A percentile compares a stretch with the other conserved stretches of the same genome.
Evolutionary conservation across 2,888 invertebrate genomes (phyloP).

Genomic region (Venustoraphidia nigricollis): DNA sequence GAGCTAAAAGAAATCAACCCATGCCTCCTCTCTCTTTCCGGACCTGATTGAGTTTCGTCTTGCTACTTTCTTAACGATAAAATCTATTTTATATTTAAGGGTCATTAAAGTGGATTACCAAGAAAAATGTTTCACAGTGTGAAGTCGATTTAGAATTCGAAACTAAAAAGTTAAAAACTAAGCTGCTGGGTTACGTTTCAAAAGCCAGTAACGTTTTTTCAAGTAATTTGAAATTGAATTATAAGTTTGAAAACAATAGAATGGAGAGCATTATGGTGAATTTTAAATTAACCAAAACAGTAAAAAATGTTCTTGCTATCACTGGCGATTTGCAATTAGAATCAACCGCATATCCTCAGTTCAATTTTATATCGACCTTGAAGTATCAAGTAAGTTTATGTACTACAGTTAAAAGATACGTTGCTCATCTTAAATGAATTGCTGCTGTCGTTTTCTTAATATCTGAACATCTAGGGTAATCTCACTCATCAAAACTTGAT

Average conservation of each 20-base stretch:
- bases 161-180: slow-evolving; percentile 59
- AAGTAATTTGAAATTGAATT: slow-evolving; percentile 46
- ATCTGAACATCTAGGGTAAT: not conserved
- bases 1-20: not conserved
- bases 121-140: slow-evolving; percentile 58
- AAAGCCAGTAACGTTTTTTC: slow-evolving; percentile 27
- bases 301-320: slow-evolving; percentile 33
- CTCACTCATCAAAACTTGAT: too few relatives aligned
- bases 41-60: slow-evolving; percentile 5
- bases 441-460: not conserved
- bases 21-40: not conserved
- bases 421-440: not conserved
- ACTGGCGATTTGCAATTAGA: slow-evolving; percentile 51
- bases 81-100: slow-evolving; percentile 26
- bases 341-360: slow-evolving; percentile 60
- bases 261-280: slow-evolving; percentile 38
- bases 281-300: slow-evolving; percentile 24
- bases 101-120: slow-evolving; percentile 40
- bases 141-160: slow-evolving; percentile 62
- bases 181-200: slow-evolving; percentile 54
- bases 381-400: slow-evolving; percentile 41
- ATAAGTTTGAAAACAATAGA: slow-evolving; percentile 42
- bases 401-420: not conserved
- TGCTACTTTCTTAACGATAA: slow-evolving; percentile 5
- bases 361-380: slow-evolving; percentile 49